phyloP scores from a whole-genome alignment of 2,797 vertebrate genomes.

The Rhinophrynus dorsalis region DNA sequence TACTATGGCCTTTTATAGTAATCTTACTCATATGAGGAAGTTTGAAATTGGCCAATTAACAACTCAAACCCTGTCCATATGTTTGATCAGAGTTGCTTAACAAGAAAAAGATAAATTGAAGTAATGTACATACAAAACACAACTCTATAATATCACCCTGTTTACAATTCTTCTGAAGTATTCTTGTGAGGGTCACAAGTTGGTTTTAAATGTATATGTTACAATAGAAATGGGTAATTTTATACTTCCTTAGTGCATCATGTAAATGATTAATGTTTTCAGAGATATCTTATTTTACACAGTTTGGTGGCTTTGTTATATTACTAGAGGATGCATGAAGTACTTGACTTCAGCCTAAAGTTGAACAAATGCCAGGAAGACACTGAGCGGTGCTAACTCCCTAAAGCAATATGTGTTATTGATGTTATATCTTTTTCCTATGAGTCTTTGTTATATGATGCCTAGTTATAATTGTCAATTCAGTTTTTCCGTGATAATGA shows the following conservation, averaged over 20 bases:
- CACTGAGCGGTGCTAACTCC: not conserved
- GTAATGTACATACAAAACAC: not conserved
- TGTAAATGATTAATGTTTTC: slow-evolving; percentile 15
- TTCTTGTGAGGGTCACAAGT: too few relatives aligned
- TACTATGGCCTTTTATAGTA: too few relatives aligned
- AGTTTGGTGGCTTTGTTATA: not conserved
- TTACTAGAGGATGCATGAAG: not conserved
- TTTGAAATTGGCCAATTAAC: too few relatives aligned
- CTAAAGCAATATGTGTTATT: not conserved
- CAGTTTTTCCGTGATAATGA: not conserved
- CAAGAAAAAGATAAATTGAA: too few relatives aligned
- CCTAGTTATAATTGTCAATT: slow-evolving; percentile 18
- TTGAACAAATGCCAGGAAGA: slow-evolving; percentile 1
- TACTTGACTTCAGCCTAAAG: not conserved
- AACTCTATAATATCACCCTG: not conserved
- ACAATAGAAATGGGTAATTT: slow-evolving; percentile 2
- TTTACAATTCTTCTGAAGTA: not conserved
- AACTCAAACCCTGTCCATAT: too few relatives aligned
- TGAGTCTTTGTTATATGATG: slow-evolving; percentile 29
- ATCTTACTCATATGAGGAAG: too few relatives aligned
- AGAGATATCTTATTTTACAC: not conserved
- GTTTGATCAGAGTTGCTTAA: too few relatives aligned
- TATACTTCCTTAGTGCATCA: not conserved
- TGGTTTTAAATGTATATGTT: not conserved
- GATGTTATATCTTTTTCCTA: slow-evolving; percentile 20